Conservation (phyloP, 23 tunicate genomes). For the Botrylloides violaceus region DNA sequence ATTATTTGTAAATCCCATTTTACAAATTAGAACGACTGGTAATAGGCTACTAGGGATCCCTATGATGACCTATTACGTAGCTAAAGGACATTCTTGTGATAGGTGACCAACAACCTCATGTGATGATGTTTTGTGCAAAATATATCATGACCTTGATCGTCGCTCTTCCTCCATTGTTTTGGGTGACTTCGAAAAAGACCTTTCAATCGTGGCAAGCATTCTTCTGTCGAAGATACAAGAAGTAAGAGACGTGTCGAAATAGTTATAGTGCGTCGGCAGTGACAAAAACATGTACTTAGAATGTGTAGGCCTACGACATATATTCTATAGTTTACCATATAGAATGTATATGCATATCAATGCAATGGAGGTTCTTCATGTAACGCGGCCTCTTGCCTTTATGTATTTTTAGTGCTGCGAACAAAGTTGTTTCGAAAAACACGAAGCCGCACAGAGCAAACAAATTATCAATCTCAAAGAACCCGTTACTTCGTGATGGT, state of each 20-base stretch:
- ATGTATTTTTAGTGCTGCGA: background rate
- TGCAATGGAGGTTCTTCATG: too few relatives aligned
- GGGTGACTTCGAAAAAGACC: slow-evolving; percentile 75
- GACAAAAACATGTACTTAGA: background rate
- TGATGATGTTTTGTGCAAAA: slow-evolving; percentile 48
- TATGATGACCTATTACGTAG: too few relatives aligned
- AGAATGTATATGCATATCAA: too few relatives aligned
- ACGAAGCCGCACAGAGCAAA: background rate
- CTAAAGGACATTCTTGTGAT: too few relatives aligned
- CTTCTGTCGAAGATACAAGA: slow-evolving; percentile 5
- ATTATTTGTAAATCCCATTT: too few relatives aligned
- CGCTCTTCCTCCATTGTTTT: slow-evolving; percentile 83
- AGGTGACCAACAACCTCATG: slow-evolving; percentile 35
- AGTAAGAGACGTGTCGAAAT: background rate
- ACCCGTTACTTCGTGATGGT: background rate
- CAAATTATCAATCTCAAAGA: background rate
- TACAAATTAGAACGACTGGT: too few relatives aligned
- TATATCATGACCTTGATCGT: slow-evolving; percentile 65
- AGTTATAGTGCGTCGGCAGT: background rate
- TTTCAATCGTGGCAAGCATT: slow-evolving; percentile 44
- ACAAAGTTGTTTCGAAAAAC: background rate
- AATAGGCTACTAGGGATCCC: too few relatives aligned
- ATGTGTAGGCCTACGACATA: too few relatives aligned
- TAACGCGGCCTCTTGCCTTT: too few relatives aligned
- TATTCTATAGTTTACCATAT: too few relatives aligned